Percentiles rank a stretch among this genome's conserved stretches.
phyloP scores from a whole-genome alignment of 2,888 invertebrate species.

The Trissoscelio sp. region DNA sequence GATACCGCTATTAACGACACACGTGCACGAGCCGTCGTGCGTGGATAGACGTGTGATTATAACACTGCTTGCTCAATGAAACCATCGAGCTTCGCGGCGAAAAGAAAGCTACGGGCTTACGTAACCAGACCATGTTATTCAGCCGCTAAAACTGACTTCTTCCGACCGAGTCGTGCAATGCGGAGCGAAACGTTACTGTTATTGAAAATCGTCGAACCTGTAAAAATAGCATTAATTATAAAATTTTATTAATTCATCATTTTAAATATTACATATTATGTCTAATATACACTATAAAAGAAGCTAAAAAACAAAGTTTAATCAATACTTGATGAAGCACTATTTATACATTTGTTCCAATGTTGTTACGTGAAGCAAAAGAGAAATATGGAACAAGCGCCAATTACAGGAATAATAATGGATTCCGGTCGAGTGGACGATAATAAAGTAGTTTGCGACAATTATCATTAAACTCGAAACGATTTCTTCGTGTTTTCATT shows the following conservation, averaged over 20 bases:
- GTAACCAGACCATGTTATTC: conserved; percentile 73
- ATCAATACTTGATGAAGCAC: not conserved
- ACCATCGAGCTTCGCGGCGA: conserved; percentile 76
- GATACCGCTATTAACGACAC: conserved; percentile 29
- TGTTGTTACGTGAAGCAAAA: conserved; percentile 5
- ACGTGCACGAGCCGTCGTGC: conserved; percentile 38
- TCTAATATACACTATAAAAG: no score
- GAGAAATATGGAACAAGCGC: conserved; percentile 52
- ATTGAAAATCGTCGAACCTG: conserved; percentile 15
- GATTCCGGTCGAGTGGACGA: conserved; percentile 70
- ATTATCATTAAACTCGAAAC: conserved; percentile 72
- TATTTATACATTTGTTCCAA: not conserved
- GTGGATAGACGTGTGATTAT: conserved; percentile 56
- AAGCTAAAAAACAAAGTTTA: not conserved
- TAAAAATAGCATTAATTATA: not conserved
- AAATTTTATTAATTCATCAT: not conserved
- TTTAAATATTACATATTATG: not conserved
- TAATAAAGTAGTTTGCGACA: conserved; percentile 74
- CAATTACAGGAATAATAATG: conserved; percentile 63
- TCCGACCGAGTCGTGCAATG: conserved; percentile 72
- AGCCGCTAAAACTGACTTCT: conserved; percentile 71
- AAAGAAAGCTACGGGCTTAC: conserved; percentile 81
- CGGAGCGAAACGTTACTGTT: conserved; percentile 44
- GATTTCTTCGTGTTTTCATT: conserved; percentile 72
- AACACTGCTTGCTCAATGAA: conserved; percentile 78